Evolutionary conservation across 1,140 invertebrate genomes (phyloP).

Genomic region (Drosophila ohnishii): DNA sequence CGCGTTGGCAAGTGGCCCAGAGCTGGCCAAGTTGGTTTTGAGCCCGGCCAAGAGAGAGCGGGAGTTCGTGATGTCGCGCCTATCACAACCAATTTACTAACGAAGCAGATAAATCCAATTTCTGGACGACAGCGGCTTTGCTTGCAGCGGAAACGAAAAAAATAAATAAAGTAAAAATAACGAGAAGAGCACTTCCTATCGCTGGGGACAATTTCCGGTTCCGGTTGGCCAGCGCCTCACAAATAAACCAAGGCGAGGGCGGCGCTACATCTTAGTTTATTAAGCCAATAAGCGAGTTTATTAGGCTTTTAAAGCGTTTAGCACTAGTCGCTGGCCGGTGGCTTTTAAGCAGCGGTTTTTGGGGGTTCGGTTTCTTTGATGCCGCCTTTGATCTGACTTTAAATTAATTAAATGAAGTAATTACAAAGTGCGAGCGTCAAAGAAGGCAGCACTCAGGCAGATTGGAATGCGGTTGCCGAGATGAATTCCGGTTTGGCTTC

Average conservation of each 20-base stretch:
- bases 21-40: slow-evolving; percentile 30
- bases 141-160: slow-evolving; percentile 31
- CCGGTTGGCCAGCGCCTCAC: slow-evolving; percentile 57
- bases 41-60: slow-evolving; percentile 31
- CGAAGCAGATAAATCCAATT: slow-evolving; percentile 82
- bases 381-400: slow-evolving; percentile 27
- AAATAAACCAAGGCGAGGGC: slow-evolving; percentile 38
- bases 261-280: slow-evolving; percentile 55
- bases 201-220: slow-evolving; percentile 72
- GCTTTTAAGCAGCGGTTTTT: slow-evolving; percentile 11
- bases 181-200: slow-evolving; percentile 36
- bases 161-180: slow-evolving; percentile 31
- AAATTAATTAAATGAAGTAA: slow-evolving; percentile 63
- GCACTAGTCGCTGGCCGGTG: slow-evolving; percentile 22
- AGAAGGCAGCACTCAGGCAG: slow-evolving; percentile 49
- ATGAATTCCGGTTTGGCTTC: slow-evolving; percentile 26
- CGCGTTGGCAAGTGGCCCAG: slow-evolving; percentile 56
- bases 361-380: slow-evolving; percentile 27
- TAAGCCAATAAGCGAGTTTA: slow-evolving; percentile 63
- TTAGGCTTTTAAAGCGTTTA: slow-evolving; percentile 59
- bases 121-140: slow-evolving; percentile 65
- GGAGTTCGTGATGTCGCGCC: slow-evolving; percentile 62
- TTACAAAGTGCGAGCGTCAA: slow-evolving; percentile 33
- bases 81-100: slow-evolving; percentile 82
- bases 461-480: slow-evolving; percentile 51